phyloP scores from a whole-genome alignment of 1,140 invertebrate genomes.

The Meloidogyne chitwoodi region DNA sequence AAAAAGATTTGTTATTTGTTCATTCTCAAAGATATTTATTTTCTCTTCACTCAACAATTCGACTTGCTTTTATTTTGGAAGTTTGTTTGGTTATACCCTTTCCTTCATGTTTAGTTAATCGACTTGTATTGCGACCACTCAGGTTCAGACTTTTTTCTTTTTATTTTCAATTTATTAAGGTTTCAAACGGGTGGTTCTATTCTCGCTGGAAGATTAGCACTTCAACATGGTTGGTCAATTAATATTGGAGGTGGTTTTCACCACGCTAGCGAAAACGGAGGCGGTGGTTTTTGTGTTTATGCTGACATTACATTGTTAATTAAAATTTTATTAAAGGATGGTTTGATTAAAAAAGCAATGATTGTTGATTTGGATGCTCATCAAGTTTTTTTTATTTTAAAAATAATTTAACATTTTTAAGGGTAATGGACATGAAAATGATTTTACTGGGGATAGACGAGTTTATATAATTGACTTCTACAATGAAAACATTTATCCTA shows the following conservation, averaged over 20 bases:
- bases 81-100: conserved; percentile 71
- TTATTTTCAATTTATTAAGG: conserved; percentile 58
- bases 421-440: conserved; percentile 80
- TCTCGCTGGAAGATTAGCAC: conserved; percentile 72
- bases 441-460: conserved; percentile 69
- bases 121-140: conserved; percentile 71
- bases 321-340: conserved; percentile 67
- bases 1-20: conserved; percentile 70
- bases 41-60: conserved; percentile 61
- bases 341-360: conserved; percentile 70
- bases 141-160: conserved; percentile 16
- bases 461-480: conserved; percentile 83
- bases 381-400: conserved; percentile 63
- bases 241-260: conserved; percentile 85
- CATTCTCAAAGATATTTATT: conserved; percentile 73
- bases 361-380: conserved; percentile 85
- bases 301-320: conserved; percentile 79
- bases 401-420: neutral
- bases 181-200: conserved; percentile 78
- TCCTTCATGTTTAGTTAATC: conserved; percentile 75
- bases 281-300: conserved; percentile 82
- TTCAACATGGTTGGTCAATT: conserved; percentile 78
- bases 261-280: conserved; percentile 58
- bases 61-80: conserved; percentile 67
- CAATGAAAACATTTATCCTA: conserved; percentile 76